A percentile compares a stretch with the other conserved stretches of the same genome.
These are phyloP conservation scores for Iguana delicatissima DNA, from an alignment of 2,797 vertebrate species.

Conservation along the genomic window DNA sequence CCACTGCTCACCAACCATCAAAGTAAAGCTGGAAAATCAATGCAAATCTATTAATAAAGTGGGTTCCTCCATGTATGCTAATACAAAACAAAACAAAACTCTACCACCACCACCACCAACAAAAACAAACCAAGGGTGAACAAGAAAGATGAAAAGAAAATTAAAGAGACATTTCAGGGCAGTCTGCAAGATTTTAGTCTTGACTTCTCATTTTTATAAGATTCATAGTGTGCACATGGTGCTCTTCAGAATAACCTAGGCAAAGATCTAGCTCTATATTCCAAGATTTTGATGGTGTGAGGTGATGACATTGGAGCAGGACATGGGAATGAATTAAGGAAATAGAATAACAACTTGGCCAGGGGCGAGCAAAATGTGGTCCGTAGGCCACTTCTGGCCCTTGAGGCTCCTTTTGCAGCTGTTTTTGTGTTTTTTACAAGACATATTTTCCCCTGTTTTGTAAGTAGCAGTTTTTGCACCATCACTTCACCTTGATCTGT, in stretches of 20 bases:
- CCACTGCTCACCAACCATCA: neutral
- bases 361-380: no score
- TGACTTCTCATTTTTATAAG: neutral
- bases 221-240: neutral
- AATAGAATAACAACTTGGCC: no score
- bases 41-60: neutral
- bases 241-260: neutral
- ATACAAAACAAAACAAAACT: neutral
- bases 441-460: no score
- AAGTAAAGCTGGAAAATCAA: neutral
- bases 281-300: neutral
- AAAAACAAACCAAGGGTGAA: neutral
- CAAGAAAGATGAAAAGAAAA: neutral
- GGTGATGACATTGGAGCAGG: neutral
- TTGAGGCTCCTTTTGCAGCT: no score
- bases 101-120: no score
- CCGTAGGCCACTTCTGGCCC: no score
- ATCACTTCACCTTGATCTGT: no score
- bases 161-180: neutral
- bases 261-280: neutral
- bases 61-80: neutral
- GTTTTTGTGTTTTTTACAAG: no score
- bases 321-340: neutral
- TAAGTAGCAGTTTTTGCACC: no score
- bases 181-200: neutral